phyloP scores from a whole-genome alignment of 2,888 invertebrate genomes.

The Phasia obesa region DNA sequence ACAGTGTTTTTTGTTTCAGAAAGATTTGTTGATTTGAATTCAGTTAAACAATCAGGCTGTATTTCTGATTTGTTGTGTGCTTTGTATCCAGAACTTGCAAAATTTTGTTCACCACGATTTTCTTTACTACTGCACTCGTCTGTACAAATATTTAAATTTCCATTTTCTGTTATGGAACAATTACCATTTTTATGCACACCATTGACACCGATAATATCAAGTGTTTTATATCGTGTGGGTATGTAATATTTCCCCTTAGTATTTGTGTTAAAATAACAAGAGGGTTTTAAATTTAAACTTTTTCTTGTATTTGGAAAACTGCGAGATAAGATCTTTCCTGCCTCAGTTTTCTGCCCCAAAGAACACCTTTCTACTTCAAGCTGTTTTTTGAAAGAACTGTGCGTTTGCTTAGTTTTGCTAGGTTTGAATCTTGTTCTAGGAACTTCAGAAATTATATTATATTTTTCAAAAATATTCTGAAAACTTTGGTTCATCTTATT shows the following conservation, averaged over 20 bases:
- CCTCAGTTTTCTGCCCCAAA: neutral
- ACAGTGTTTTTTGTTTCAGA: neutral
- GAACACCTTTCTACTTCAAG: neutral
- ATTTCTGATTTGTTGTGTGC: neutral
- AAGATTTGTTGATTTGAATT: neutral
- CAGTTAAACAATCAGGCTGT: neutral
- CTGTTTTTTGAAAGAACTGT: neutral
- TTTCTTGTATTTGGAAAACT: neutral
- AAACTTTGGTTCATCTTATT: conserved; percentile 35
- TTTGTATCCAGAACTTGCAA: neutral
- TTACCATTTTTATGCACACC: neutral
- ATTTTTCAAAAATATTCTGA: conserved; percentile 63
- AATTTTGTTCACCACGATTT: neutral
- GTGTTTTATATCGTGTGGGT: conserved; percentile 31
- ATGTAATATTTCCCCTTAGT: conserved; percentile 27
- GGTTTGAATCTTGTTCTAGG: conserved; percentile 34
- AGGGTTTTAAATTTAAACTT: neutral
- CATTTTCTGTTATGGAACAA: neutral
- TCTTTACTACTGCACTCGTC: neutral
- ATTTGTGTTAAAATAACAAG: conserved; percentile 4
- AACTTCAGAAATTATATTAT: conserved; percentile 34
- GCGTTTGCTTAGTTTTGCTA: neutral
- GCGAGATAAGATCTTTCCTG: neutral
- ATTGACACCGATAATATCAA: neutral
- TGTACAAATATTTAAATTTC: neutral